These are phyloP conservation scores for Telenomus remus DNA, from an alignment of 1,140 invertebrate genomes.

Conservation along the genomic window DNA sequence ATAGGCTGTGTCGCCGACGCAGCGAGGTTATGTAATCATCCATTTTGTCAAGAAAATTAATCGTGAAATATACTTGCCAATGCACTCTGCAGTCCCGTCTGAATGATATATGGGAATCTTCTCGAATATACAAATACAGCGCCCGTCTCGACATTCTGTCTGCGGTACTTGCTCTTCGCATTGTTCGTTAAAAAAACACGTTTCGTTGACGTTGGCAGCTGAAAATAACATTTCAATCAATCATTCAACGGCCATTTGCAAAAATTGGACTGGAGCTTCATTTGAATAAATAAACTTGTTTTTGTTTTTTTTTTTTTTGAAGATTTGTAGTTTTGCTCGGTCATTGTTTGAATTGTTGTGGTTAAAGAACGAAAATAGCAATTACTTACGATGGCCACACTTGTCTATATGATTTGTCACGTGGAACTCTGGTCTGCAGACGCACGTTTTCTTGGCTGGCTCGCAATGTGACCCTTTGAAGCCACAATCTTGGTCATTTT, in stretches of 20 bases:
- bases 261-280: too few relatives aligned
- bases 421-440: conserved; percentile 81
- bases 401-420: conserved; percentile 89
- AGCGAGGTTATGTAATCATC: too few relatives aligned
- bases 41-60: too few relatives aligned
- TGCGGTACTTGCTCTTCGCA: conserved; percentile 82
- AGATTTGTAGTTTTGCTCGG: too few relatives aligned
- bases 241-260: too few relatives aligned
- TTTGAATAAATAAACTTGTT: too few relatives aligned
- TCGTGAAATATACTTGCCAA: conserved; percentile 75
- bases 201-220: conserved; percentile 86
- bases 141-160: conserved; percentile 85
- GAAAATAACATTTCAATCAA: conserved; percentile 66
- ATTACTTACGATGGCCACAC: conserved; percentile 85
- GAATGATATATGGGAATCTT: conserved; percentile 80
- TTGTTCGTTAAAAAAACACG: conserved; percentile 87
- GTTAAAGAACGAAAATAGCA: background rate
- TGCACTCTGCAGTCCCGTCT: conserved; percentile 82
- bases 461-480: conserved; percentile 85
- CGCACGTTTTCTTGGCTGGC: conserved; percentile 79
- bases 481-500: conserved; percentile 81
- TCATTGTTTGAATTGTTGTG: too few relatives aligned
- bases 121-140: conserved; percentile 86
- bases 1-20: too few relatives aligned
- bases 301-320: too few relatives aligned